Base-by-base conservation (phyloP, 2,113 vertebrate species). In the Anguilla japonica region DNA sequence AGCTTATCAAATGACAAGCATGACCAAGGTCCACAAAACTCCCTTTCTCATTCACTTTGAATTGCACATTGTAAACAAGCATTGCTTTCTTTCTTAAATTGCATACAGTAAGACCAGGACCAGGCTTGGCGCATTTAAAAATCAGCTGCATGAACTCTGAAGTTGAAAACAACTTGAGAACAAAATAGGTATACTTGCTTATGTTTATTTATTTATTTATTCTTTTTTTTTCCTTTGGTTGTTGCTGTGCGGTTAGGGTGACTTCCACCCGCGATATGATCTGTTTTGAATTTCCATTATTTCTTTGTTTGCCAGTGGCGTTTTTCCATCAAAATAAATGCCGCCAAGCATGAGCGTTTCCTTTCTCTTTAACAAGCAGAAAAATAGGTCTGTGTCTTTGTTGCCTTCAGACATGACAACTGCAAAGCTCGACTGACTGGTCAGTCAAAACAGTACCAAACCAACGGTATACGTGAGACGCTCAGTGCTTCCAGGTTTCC, bases 281-380 rank as follows among this genome's bases (percentile, higher is more conserved):
- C 71, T 75, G 71, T 75, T 75, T 75, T 75, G 71, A 34, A 75
- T 75, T 75, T 75, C 71, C 71, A 75, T 75, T 75, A 75, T 75
- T 75, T 75, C 71, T 75, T 75, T 75, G n/a, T 75, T 67, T 75
- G 71, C 71, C 71, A 26, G 71, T 75, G 71, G 71, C 71, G 11
- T 75, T 75, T 75, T 75, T 75, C 71, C 71, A 75, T 75, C 71
- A 29, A 67, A 34, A 9, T 75, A 34, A 29, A 75, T 34, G 71
- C 71, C 34, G 71, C 71, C 71, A 75, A 75, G n/a, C 71, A 29
- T n/a, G n/a, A 34, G 71, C 16, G n/a, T 75, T 75, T 75, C 71
- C 71, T 75, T 75, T 75, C 71, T 75, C 71, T 75, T 75, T 26
- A 75, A 75, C 26, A 75, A 34, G 71, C 71, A 75, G 71, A 75